Conservation (phyloP, 2,888 invertebrate species). For the Diogma glabrata region DNA sequence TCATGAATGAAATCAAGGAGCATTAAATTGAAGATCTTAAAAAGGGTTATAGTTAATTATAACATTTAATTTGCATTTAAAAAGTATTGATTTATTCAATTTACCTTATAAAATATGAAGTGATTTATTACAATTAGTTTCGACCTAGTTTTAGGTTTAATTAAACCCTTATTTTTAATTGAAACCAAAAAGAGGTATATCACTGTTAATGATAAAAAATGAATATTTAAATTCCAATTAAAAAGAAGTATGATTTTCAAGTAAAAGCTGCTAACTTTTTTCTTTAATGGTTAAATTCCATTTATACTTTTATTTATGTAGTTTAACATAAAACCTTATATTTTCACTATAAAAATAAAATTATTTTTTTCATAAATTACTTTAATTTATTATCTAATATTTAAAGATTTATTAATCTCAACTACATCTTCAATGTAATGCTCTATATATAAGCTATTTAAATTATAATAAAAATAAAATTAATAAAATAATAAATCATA, state of each 20-base stretch:
- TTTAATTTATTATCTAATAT: constrained; percentile 24
- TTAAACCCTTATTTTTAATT: constrained; percentile 41
- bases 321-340: neutral
- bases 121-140: neutral
- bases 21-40: too few species aligned
- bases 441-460: constrained; percentile 37
- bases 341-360: constrained; percentile 34
- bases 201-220: neutral
- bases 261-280: constrained; percentile 53
- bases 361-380: constrained; percentile 28
- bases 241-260: constrained; percentile 22
- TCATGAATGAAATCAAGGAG: too few species aligned
- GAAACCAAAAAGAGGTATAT: constrained; percentile 38
- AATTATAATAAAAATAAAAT: too few species aligned
- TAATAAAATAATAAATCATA: constrained; percentile 28
- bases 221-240: neutral
- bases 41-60: too few species aligned
- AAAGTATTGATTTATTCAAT: neutral
- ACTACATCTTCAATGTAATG: constrained; percentile 38
- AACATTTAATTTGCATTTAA: neutral
- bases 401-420: constrained; percentile 21
- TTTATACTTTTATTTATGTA: constrained; percentile 1
- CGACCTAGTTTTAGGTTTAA: neutral
- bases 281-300: constrained; percentile 31
- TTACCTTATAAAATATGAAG: neutral